Base-by-base conservation (phyloP, 1,140 invertebrate species). In the Drosophila seguyi region DNA sequence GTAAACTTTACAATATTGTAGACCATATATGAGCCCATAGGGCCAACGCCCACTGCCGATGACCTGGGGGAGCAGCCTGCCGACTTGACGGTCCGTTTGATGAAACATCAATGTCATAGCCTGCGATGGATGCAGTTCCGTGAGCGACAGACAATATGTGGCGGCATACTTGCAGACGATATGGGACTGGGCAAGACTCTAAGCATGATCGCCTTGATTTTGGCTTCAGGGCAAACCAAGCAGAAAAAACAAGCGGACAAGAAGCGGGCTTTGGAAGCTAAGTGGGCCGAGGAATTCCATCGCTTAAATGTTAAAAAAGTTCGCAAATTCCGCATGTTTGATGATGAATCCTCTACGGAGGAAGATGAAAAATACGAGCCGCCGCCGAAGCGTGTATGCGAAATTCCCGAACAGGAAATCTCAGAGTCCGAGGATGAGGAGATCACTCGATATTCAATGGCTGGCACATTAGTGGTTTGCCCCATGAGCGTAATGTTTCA, bases 81-180 rank as follows among this genome's bases (percentile, higher is more conserved):
- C 14, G n/a, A 41, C 4, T 39, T 83, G 7, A 25, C 25, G 10
- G 81, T 83, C 0, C 39, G 42, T 4, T 38, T 83, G 18, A 6
- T 83, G 18, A 69, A 75, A 6, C 80, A 83, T 39, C 80, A 83
- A 10, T 22, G 8, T 8, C 16, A 71, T 14, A 10, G 96, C 1
- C 93, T 99, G 0, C 94, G 95, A 14, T 99, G 98, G 98, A 92
- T 99, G 45, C 65, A 95, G 4, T 99, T 97, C 97, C 93, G 98
- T 42, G 98, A 99, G 20, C 52, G 45, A 0, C 96, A 98, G 91
- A 94, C 16, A 8, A 61, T 83, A 11, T 20, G 55, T 7, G 82
- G 82, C 7, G 82, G 82, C 10, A 85, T 85, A 8, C 42, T 85
- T 16, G 82, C 78, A 6, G 82, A 85, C 5, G 82, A 85, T n/a